A percentile compares a stretch with the other conserved stretches of the same genome.
Evolutionary conservation across 2,888 invertebrate species (phyloP).

Genomic region (Ichneumoninae sp.): DNA sequence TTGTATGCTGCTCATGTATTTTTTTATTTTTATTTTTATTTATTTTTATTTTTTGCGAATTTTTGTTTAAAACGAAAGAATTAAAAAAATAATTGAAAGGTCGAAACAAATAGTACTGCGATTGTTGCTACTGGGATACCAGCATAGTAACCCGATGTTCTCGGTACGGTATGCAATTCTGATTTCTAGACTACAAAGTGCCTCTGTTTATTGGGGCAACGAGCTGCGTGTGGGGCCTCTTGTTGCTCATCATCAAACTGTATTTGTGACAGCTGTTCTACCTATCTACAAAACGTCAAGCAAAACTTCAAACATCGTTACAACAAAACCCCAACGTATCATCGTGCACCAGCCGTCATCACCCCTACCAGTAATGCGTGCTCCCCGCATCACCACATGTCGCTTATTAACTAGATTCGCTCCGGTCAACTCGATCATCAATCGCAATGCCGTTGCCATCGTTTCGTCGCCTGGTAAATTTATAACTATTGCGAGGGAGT

Average conservation of each 20-base stretch:
- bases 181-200: slow-evolving; percentile 86
- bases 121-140: slow-evolving; percentile 70
- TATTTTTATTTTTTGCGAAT: slow-evolving; percentile 1
- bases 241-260: slow-evolving; percentile 90
- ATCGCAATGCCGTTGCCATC: slow-evolving; percentile 81
- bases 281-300: slow-evolving; percentile 79
- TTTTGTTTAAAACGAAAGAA: background rate
- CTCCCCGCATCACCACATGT: slow-evolving; percentile 83
- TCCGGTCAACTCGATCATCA: slow-evolving; percentile 81
- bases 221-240: slow-evolving; percentile 94
- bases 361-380: slow-evolving; percentile 83
- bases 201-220: slow-evolving; percentile 95
- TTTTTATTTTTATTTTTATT: background rate
- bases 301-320: slow-evolving; percentile 80
- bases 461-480: slow-evolving; percentile 81
- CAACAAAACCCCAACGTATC: slow-evolving; percentile 83
- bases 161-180: slow-evolving; percentile 84
- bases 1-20: background rate
- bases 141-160: slow-evolving; percentile 81
- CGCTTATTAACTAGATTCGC: slow-evolving; percentile 83
- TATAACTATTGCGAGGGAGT: slow-evolving; percentile 69
- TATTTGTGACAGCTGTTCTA: slow-evolving; percentile 87
- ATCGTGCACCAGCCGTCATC: slow-evolving; percentile 83
- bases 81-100: slow-evolving; percentile 15
- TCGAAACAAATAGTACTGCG: slow-evolving; percentile 60